Evolutionary conservation across 2,797 vertebrate species (phyloP).

Genomic region (Antrozous pallidus): DNA sequence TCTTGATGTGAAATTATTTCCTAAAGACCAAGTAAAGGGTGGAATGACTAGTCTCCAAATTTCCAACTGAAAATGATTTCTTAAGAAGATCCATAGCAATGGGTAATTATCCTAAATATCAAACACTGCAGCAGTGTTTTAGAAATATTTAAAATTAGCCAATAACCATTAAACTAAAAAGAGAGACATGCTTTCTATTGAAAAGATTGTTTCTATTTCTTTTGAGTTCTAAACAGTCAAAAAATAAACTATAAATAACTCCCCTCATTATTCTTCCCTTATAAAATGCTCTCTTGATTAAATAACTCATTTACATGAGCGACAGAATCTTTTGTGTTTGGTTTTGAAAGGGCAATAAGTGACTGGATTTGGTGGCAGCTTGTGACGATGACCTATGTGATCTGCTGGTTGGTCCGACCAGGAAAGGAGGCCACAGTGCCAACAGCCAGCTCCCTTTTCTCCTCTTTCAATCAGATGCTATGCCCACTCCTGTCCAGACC

Average conservation of each 20-base stretch:
- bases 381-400: neutral
- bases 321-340: neutral
- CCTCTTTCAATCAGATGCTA: neutral
- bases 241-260: constrained; percentile 40
- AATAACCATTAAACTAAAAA: constrained; percentile 72
- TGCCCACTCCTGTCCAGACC: neutral
- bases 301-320: neutral
- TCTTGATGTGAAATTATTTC: neutral
- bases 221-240: constrained; percentile 70
- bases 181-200: constrained; percentile 60
- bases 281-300: constrained; percentile 11
- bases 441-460: neutral
- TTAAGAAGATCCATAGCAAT: constrained; percentile 72
- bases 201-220: constrained; percentile 58
- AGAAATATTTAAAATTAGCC: constrained; percentile 76
- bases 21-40: neutral
- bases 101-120: constrained; percentile 71
- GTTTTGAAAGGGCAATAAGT: neutral
- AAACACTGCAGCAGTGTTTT: constrained; percentile 58
- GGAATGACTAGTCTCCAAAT: constrained; percentile 26
- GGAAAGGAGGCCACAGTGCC: neutral
- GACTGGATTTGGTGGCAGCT: neutral
- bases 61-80: constrained; percentile 64
- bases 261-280: neutral
- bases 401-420: neutral